Evolutionary conservation across 1,140 invertebrate genomes (phyloP).

Genomic region (Bombus picipes): DNA sequence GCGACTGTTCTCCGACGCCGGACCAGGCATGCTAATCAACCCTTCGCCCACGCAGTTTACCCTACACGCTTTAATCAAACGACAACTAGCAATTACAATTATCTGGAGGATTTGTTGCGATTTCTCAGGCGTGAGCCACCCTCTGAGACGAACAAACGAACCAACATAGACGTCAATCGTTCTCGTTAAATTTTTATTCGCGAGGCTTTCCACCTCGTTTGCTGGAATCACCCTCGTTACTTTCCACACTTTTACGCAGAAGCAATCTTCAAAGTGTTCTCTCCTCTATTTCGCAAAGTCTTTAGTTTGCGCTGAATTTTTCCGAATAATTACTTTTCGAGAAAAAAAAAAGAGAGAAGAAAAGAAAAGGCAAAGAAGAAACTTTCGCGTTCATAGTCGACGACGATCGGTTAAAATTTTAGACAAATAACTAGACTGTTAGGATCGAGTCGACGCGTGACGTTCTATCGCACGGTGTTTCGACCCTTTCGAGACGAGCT

Average conservation of each 20-base stretch:
- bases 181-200: neutral
- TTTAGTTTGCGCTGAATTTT: neutral
- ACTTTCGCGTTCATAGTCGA: too few species aligned
- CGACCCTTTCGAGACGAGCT: neutral
- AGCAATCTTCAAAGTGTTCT: neutral
- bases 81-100: conserved; percentile 60
- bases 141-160: neutral
- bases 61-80: conserved; percentile 55
- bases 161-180: too few species aligned
- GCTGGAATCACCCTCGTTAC: neutral
- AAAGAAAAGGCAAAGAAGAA: neutral
- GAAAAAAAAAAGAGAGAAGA: too few species aligned
- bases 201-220: neutral
- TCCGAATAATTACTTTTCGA: neutral
- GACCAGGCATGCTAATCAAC: conserved; percentile 59
- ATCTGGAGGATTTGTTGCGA: conserved; percentile 28
- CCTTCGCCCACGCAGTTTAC: conserved; percentile 45
- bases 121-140: neutral
- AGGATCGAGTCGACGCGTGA: too few species aligned
- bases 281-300: neutral
- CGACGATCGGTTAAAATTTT: too few species aligned
- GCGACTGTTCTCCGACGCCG: conserved; percentile 10
- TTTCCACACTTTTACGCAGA: neutral
- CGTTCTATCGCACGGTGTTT: too few species aligned
- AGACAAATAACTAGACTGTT: too few species aligned